Evolutionary conservation across 2,113 vertebrate species (phyloP).

Genomic region (Callorhinus ursinus): DNA sequence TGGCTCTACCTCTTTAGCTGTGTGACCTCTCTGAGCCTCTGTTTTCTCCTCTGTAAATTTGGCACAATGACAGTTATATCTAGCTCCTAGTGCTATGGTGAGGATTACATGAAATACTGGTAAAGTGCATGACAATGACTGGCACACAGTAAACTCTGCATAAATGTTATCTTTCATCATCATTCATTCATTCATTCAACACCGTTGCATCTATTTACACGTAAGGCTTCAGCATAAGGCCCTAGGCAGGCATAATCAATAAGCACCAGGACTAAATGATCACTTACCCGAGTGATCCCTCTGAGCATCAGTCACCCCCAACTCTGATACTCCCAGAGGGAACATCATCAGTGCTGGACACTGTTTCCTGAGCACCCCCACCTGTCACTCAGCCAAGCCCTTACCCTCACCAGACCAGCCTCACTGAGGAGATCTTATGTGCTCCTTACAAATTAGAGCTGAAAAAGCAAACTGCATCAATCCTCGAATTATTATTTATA

Average conservation of each 20-base stretch:
- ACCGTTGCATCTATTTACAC: not conserved
- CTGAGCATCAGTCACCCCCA: not conserved
- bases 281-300: not conserved
- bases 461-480: not conserved
- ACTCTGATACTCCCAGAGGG: not conserved
- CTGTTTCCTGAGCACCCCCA: not conserved
- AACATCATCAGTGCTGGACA: not conserved
- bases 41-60: not conserved
- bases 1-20: not conserved
- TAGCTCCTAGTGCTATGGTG: no score
- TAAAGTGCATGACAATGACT: not conserved
- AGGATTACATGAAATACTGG: not conserved
- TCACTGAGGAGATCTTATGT: not conserved
- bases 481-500: constrained; percentile 51
- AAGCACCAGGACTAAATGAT: not conserved
- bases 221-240: not conserved
- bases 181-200: not conserved
- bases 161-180: not conserved
- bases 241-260: not conserved
- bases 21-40: not conserved
- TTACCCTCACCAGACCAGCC: not conserved
- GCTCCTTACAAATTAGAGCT: not conserved
- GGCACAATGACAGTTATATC: not conserved
- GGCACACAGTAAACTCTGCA: not conserved
- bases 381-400: not conserved